Conservation (phyloP, 2,797 vertebrate species). For the Tachyglossus aculeatus region DNA sequence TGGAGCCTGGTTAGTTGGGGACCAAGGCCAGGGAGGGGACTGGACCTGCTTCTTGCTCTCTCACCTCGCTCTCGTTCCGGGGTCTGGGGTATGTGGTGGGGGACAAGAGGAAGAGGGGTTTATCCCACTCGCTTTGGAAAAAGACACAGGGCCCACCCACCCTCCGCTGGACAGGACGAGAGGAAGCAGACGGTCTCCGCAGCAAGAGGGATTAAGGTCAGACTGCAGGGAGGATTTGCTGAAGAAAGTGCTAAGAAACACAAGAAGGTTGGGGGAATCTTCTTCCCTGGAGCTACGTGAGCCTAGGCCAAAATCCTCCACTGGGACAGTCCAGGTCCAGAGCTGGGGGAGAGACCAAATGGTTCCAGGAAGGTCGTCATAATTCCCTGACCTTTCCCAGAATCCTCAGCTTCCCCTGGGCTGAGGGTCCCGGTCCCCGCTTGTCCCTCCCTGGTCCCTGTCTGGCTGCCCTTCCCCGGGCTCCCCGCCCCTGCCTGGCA, state of each 20-base stretch:
- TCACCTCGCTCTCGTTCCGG: not conserved
- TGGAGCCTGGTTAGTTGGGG: conserved; percentile 47
- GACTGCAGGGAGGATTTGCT: not conserved
- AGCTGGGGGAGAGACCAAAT: not conserved
- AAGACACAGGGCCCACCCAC: not conserved
- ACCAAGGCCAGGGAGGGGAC: not conserved
- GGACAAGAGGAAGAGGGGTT: not conserved
- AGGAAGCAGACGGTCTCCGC: too few relatives aligned
- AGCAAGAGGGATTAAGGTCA: not conserved
- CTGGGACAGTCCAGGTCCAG: not conserved
- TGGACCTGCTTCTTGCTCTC: not conserved
- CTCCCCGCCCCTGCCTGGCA: not conserved
- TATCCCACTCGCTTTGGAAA: too few relatives aligned
- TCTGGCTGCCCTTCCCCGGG: not conserved
- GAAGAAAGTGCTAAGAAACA: not conserved
- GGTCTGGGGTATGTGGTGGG: not conserved
- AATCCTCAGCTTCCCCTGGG: too few relatives aligned
- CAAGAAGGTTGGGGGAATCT: not conserved
- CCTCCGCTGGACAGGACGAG: not conserved
- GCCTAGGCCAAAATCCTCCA: not conserved
- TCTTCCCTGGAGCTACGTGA: not conserved
- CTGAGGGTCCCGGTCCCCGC: too few relatives aligned
- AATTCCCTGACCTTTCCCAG: too few relatives aligned
- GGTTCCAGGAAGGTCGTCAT: too few relatives aligned
- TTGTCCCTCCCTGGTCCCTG: not conserved